phyloP scores from a whole-genome alignment of 2,888 invertebrate species.

The Amiota mariae region DNA sequence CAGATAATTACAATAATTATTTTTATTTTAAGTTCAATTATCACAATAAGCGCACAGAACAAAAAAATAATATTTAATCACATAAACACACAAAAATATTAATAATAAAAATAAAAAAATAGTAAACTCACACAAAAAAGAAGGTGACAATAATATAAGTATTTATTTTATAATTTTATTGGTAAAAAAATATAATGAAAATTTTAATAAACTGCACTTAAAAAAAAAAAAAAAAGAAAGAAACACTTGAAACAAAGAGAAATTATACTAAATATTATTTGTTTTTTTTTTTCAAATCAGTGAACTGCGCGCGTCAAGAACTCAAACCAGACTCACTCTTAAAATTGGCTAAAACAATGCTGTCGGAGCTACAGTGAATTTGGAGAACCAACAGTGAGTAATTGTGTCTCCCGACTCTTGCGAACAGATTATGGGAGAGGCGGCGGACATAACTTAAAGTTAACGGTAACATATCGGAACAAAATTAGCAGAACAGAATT shows the following conservation, averaged over 20 bases:
- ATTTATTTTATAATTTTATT: too few relatives aligned
- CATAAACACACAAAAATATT: too few relatives aligned
- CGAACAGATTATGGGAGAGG: neutral
- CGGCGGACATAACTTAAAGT: neutral
- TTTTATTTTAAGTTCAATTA: too few relatives aligned
- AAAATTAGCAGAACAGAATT: too few relatives aligned
- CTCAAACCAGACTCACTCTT: constrained; percentile 65
- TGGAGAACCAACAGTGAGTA: too few relatives aligned
- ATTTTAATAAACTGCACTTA: constrained; percentile 1
- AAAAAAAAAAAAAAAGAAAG: neutral
- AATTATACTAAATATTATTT: neutral
- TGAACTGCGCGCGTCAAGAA: constrained; percentile 65
- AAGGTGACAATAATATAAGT: neutral
- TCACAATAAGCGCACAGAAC: too few relatives aligned
- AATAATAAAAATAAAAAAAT: too few relatives aligned
- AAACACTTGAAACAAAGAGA: neutral
- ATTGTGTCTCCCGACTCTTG: neutral
- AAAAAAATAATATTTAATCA: too few relatives aligned
- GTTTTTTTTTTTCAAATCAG: neutral
- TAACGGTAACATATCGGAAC: neutral
- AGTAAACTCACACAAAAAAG: too few relatives aligned
- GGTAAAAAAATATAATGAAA: too few relatives aligned
- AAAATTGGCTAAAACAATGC: constrained; percentile 19
- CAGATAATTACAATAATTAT: too few relatives aligned
- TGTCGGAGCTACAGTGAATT: neutral